A percentile compares a stretch with the other conserved stretches of the same genome.
Conservation (phyloP, 2,113 vertebrate species). For the Oreochromis aureus region DNA sequence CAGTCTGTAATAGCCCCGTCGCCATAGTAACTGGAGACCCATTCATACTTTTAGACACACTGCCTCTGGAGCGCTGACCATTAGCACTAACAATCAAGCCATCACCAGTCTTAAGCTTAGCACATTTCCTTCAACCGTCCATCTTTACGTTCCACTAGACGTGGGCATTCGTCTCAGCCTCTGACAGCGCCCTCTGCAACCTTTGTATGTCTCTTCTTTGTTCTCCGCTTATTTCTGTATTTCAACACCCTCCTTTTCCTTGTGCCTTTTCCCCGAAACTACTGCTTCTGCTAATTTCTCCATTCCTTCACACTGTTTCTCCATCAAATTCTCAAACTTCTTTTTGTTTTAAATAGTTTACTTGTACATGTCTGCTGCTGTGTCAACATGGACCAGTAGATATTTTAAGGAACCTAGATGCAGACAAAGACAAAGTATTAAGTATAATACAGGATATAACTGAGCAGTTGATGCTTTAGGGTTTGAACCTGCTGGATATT, state of each 20-base stretch:
- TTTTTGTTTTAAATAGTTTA: neutral
- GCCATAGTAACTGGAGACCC: constrained; percentile 48
- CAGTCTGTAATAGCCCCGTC: constrained; percentile 36
- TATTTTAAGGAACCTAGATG: neutral
- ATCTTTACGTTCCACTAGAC: neutral
- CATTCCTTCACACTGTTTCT: neutral
- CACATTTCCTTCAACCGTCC: neutral
- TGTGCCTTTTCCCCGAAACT: neutral
- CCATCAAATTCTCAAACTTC: neutral
- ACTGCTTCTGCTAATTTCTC: neutral
- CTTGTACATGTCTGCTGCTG: neutral
- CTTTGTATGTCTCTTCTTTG: neutral
- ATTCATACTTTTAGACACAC: constrained; percentile 10
- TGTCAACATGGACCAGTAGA: neutral
- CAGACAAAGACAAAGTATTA: neutral
- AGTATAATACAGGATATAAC: neutral
- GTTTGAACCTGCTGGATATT: neutral
- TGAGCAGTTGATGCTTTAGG: neutral
- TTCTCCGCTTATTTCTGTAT: neutral
- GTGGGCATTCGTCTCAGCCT: neutral
- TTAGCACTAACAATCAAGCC: constrained; percentile 17
- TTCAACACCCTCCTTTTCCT: neutral
- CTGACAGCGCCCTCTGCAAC: neutral
- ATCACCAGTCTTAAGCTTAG: neutral
- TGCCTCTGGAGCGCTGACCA: constrained; percentile 31